phyloP scores from a whole-genome alignment of 2,113 vertebrate species.

The Neomonachus schauinslandi region DNA sequence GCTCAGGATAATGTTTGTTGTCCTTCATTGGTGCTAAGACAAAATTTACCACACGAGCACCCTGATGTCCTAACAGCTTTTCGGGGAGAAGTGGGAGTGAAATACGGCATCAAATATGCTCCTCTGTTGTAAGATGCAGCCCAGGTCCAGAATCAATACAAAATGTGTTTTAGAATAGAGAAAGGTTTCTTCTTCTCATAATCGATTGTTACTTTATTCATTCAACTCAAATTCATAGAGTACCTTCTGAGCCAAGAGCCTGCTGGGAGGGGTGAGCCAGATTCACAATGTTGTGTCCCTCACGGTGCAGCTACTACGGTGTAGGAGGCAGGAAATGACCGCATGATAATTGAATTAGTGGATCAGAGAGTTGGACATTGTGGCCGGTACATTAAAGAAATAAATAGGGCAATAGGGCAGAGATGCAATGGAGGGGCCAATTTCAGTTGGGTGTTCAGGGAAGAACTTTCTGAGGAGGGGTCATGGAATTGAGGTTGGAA shows the following conservation, averaged over 20 bases:
- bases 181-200: not conserved
- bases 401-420: not conserved
- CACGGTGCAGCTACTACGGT: not conserved
- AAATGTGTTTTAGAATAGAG: not conserved
- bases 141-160: not conserved
- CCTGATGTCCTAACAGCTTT: not conserved
- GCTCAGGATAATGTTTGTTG: not conserved
- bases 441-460: not conserved
- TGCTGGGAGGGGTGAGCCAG: not conserved
- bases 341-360: not conserved
- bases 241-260: not conserved
- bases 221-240: not conserved
- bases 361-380: not conserved
- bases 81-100: not conserved
- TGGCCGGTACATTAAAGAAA: not conserved
- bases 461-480: not conserved
- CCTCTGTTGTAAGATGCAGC: not conserved
- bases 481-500: not conserved
- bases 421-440: not conserved
- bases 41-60: not conserved
- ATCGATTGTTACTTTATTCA: not conserved
- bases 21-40: not conserved
- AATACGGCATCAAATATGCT: no score
- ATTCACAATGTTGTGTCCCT: not conserved
- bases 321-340: not conserved